Evolutionary conservation across 2,113 vertebrate genomes (phyloP).

Genomic region (Clinocottus analis): DNA sequence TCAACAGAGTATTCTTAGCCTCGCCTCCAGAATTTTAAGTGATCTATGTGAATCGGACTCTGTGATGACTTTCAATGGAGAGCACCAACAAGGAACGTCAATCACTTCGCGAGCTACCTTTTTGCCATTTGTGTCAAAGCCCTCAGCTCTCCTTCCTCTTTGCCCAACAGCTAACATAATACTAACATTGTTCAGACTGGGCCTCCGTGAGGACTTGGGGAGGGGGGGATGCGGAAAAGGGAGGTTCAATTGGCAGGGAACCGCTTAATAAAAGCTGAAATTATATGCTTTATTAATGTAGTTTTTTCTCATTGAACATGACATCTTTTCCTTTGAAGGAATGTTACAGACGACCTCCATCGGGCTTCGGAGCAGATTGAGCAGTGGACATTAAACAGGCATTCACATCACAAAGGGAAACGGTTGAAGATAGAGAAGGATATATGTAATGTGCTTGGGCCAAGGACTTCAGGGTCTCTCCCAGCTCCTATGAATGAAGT

Average conservation of each 20-base stretch:
- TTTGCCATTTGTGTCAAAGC: conserved; percentile 72
- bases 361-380: conserved; percentile 31
- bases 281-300: conserved; percentile 67
- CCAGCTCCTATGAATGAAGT: conserved; percentile 62
- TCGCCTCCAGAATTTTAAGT: conserved; percentile 80
- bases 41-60: conserved; percentile 77
- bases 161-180: conserved; percentile 74
- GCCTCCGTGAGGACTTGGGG: conserved; percentile 56
- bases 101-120: conserved; percentile 78
- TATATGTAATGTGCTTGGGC: conserved; percentile 59
- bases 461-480: conserved; percentile 55
- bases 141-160: conserved; percentile 65
- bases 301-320: conserved; percentile 66
- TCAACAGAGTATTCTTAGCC: conserved; percentile 67
- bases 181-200: conserved; percentile 75
- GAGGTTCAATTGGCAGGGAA: conserved; percentile 67
- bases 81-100: conserved; percentile 69
- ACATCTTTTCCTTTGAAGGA: conserved; percentile 56
- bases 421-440: conserved; percentile 61
- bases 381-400: conserved; percentile 58
- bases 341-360: conserved; percentile 55
- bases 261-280: conserved; percentile 58
- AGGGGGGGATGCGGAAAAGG: conserved; percentile 50
- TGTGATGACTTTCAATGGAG: conserved; percentile 73
- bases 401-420: conserved; percentile 59